Evolutionary conservation across 2,797 vertebrate species (phyloP).

Genomic region (Ara ararauna): DNA sequence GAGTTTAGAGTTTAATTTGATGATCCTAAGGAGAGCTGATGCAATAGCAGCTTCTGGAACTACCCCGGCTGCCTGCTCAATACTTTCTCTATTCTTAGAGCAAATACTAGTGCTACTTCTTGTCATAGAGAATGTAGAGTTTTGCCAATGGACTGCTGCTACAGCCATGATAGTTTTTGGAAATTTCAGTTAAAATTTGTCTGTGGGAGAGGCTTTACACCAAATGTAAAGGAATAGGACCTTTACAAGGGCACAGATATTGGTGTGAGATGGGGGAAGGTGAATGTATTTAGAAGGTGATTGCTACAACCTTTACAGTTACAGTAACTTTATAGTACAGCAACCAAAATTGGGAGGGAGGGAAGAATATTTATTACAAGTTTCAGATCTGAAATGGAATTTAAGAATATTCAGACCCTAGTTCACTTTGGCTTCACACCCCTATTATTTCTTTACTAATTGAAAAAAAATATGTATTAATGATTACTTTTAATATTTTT

Average conservation of each 20-base stretch:
- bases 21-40: not conserved
- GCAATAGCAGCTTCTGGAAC: not conserved
- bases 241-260: not conserved
- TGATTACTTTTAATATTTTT: not conserved
- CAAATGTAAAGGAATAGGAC: not conserved
- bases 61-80: not conserved
- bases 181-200: not conserved
- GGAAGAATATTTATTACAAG: not conserved
- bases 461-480: not conserved
- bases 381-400: not conserved
- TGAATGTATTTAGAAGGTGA: not conserved
- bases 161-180: not conserved
- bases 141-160: not conserved
- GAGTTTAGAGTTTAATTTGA: not conserved
- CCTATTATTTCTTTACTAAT: not conserved
- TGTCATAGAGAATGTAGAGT: not conserved
- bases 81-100: not conserved
- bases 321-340: not conserved
- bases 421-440: not conserved
- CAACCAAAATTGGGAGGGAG: not conserved
- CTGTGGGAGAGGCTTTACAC: not conserved
- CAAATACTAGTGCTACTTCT: not conserved
- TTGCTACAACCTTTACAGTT: not conserved
- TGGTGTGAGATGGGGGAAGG: not conserved
- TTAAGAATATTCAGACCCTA: not conserved